Conservation (phyloP, 2,113 vertebrate species). For the Setophaga petechia region DNA sequence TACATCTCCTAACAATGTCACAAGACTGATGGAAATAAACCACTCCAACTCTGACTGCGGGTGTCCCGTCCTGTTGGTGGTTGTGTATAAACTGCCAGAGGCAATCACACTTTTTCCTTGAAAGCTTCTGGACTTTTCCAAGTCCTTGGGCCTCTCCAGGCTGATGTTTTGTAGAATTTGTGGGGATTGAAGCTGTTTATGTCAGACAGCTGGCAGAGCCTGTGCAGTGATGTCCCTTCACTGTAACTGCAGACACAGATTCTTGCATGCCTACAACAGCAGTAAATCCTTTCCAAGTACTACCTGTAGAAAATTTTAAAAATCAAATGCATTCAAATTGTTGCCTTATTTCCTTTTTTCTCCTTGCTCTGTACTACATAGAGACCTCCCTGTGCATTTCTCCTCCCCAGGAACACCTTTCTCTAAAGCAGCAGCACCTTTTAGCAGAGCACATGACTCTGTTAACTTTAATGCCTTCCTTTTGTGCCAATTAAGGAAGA, state of each 20-base stretch:
- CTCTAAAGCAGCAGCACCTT: neutral
- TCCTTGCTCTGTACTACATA: neutral
- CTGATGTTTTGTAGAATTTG: neutral
- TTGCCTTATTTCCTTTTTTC: neutral
- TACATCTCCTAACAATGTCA: neutral
- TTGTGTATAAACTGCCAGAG: no score
- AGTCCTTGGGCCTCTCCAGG: neutral
- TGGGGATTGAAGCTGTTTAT: neutral
- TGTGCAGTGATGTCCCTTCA: neutral
- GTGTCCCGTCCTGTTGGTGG: no score
- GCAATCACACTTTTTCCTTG: neutral
- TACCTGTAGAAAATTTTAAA: neutral
- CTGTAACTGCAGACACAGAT: rapidly evolving
- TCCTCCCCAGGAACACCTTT: neutral
- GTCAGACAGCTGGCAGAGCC: neutral
- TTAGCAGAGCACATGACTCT: neutral
- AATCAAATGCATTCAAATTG: neutral
- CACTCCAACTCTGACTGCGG: no score
- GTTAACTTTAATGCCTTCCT: neutral
- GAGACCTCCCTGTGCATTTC: neutral
- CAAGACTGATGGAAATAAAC: no score
- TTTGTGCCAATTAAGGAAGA: slow-evolving; percentile 17
- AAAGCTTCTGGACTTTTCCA: neutral
- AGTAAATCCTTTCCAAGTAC: neutral
- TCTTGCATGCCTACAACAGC: rapidly evolving